These are phyloP conservation scores for Misgurnus mizolepis DNA, from an alignment of 2,113 vertebrate species.

Conservation along the genomic window DNA sequence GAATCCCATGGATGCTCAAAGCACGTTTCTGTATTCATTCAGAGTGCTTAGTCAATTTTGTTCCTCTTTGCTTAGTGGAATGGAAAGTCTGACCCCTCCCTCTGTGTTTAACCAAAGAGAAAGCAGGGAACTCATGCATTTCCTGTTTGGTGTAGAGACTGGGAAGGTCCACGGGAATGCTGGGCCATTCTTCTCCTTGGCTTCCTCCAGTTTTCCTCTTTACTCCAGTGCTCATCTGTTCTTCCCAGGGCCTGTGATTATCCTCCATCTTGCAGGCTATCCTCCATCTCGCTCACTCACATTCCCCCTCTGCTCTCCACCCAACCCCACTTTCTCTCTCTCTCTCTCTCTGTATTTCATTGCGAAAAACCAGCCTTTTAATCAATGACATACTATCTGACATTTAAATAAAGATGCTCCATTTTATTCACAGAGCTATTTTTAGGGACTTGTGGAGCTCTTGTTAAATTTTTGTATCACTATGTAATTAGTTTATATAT, in stretches of 20 bases:
- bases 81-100: constrained; percentile 44
- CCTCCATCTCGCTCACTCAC: constrained; percentile 26
- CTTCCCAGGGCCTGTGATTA: constrained; percentile 18
- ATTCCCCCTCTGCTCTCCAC: background rate
- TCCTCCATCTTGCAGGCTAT: constrained; percentile 30
- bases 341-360: background rate
- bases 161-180: constrained; percentile 51
- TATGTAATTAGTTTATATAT: too few species aligned
- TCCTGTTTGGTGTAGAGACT: constrained; percentile 57
- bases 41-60: background rate
- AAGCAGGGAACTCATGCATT: constrained; percentile 50
- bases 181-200: constrained; percentile 45
- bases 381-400: background rate
- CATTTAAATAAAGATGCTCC: constrained; percentile 1
- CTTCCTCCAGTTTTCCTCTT: constrained; percentile 35
- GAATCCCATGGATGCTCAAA: background rate
- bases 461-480: too few species aligned
- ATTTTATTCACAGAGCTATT: too few species aligned
- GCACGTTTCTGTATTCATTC: constrained; percentile 15
- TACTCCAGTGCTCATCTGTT: background rate
- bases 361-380: background rate
- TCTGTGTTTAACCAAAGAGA: constrained; percentile 16
- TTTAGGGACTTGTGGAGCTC: too few species aligned
- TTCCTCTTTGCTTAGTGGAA: constrained; percentile 43
- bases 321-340: background rate